phyloP scores from a whole-genome alignment of 2,888 invertebrate genomes.

The Argyresthia albistria region DNA sequence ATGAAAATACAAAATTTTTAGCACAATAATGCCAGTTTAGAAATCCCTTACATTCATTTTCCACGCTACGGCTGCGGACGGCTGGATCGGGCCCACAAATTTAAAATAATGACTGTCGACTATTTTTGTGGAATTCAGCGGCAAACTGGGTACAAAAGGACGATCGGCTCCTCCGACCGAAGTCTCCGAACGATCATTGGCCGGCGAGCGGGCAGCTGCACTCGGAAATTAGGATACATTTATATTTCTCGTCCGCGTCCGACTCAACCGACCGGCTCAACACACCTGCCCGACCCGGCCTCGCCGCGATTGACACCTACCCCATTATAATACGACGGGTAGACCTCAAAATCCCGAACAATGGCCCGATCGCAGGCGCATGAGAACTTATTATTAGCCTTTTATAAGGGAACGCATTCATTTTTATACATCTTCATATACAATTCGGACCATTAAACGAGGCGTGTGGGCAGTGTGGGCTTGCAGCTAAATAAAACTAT shows the following conservation, averaged over 20 bases:
- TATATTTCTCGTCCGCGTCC: conserved; percentile 41
- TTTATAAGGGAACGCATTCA: conserved; percentile 57
- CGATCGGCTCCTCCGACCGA: conserved; percentile 22
- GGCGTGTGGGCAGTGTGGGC: conserved; percentile 69
- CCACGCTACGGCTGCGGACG: not conserved
- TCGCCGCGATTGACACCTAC: conserved; percentile 65
- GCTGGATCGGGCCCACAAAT: conserved; percentile 6
- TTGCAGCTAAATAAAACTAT: conserved; percentile 68
- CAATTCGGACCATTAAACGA: conserved; percentile 59
- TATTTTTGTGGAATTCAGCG: conserved; percentile 47
- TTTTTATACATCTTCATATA: conserved; percentile 66
- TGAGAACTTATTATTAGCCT: conserved; percentile 68
- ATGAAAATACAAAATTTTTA: not conserved
- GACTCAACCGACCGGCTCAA: conserved; percentile 15
- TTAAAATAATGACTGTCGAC: conserved; percentile 26
- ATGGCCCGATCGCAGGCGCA: conserved; percentile 58
- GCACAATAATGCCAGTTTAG: too few relatives aligned
- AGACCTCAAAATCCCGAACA: conserved; percentile 46
- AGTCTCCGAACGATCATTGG: conserved; percentile 42
- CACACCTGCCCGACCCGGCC: conserved; percentile 48
- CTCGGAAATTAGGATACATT: conserved; percentile 60
- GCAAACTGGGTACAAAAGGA: conserved; percentile 33
- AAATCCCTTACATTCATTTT: not conserved
- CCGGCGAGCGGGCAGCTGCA: conserved; percentile 65
- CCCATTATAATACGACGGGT: conserved; percentile 54